Base-by-base conservation (phyloP, 2,888 invertebrate genomes). In the Chalcosyrphus nemorum region DNA sequence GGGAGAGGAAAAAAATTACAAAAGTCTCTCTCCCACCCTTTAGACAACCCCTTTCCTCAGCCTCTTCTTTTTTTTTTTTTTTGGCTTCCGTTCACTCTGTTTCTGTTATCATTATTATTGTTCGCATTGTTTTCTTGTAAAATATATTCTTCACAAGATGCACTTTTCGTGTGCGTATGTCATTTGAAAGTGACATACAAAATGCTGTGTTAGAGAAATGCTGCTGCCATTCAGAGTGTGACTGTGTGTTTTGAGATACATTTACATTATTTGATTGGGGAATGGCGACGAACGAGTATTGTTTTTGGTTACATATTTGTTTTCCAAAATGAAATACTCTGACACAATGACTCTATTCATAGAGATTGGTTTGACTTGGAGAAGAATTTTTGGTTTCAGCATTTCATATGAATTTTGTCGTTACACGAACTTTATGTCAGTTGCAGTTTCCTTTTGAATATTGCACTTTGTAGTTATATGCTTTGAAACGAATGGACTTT, bases 161-260 rank as follows among this genome's bases (percentile, higher is more conserved):
- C 56, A 71, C 50, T 78, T 82, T 78, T 68, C 65, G 35, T 61
- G 54, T 71, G 65, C 65, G 52, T 65, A 47, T 78, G 66, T 78
- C 77, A 72, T 77, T 78, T 78, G 72, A 61, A 78, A 63, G 78
- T 78, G 78, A 74, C 80, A 84, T 56, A 78, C 32, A 68, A 81
- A 38, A 61, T 63, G 61, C 32, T 59, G 52, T 66, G 45, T 45
- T 74, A 56, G 41, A 41, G 11, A 24, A 24, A 35, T 52, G 50
- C 5, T 11, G 2, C 11, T 5, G 5, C 5, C 32, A 32, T 32
- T 9, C 11, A 32, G 32, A 11, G 11, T 21, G 13, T 35, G 13
- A 4, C 13, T 13, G 38, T 57, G 57, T 29, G 4, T 15, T 21
- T n/a, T 21, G 45, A 5, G 38, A 47, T 38, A 52, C 70, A 57